Evolutionary conservation across 37 sponge, comb jelly and placozoan genomes (phyloP), one percentile per base, ranked within the genome.

Genomic region (Diacarnus erythraeanus): DNA sequence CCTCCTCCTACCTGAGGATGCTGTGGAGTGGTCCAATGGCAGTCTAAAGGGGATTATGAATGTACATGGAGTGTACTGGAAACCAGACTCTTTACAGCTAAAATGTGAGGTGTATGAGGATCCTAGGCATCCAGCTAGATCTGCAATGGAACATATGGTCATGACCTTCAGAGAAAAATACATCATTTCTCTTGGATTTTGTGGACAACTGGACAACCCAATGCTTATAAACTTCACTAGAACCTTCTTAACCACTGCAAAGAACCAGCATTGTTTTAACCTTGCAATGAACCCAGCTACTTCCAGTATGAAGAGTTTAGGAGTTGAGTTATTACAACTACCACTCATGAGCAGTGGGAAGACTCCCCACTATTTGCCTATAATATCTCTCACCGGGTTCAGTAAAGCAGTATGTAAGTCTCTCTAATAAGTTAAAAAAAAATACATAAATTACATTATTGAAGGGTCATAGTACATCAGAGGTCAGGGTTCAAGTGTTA

Each of bases 21-120:
- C 47, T 21, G 76, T 65, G 69, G 33, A 59, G 30, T 87, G 87
- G 87, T 6, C 25, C 3, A 75, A 3, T 34, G 76, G 87, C 5
- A 56, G 57, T 34, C 2, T 5, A 18, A 34, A 23, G 1, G 87
- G 87, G 1, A 29, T 87, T 38, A 59, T 87, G 44, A 80, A 80
- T 40, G 42, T 75, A 8, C 80, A 80, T 64, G 87, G 87, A 22
- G 76, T 87, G 58, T 80, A 80, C 40, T 68, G 64, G 37, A 69
- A 80, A 6, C 81, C 81, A 58, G 71, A 75, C 0, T 74, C 71
- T 17, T 74, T 87, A 3, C 40, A 69, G 41, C 25, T 87, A 25
- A 75, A 68, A 43, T 51, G 69, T 54, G 65, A 83, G 31, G 38
- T 67, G 54, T 75, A 83, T 51, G 57, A 54, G 31, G 51, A 25